A percentile compares a stretch with the other conserved stretches of the same genome.
These are phyloP conservation scores for Desmodus rotundus DNA, from an alignment of 2,113 vertebrate genomes.

Conservation along the genomic window DNA sequence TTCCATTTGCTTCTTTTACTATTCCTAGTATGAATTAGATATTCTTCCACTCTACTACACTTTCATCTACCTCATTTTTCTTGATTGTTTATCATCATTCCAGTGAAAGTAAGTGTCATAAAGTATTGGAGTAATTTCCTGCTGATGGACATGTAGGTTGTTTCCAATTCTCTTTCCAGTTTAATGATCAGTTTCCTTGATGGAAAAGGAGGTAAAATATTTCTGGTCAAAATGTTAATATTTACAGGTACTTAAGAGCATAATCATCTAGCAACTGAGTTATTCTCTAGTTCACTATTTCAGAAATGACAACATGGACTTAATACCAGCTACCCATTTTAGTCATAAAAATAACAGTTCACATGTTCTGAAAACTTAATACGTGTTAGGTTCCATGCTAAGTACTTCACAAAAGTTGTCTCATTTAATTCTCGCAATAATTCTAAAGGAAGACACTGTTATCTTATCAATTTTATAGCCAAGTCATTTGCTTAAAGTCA, in stretches of 20 bases:
- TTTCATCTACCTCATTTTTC: background rate
- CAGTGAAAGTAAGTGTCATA: background rate
- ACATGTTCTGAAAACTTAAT: background rate
- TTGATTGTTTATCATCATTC: background rate
- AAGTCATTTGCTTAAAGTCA: background rate
- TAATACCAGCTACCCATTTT: background rate
- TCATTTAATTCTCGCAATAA: background rate
- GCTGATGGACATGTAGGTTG: background rate
- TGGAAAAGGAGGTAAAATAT: background rate
- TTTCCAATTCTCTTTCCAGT: conserved; percentile 33
- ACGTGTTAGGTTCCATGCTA: background rate
- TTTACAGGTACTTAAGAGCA: background rate
- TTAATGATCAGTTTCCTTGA: conserved; percentile 3
- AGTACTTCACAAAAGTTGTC: background rate
- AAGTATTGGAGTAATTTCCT: conserved; percentile 12
- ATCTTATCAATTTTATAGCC: background rate
- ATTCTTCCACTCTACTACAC: background rate
- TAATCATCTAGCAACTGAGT: background rate
- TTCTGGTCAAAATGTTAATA: conserved; percentile 11
- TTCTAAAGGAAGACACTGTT: background rate
- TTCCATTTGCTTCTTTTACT: background rate
- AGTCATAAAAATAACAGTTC: background rate
- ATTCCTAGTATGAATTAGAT: background rate
- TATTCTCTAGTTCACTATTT: background rate
- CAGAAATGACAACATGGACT: background rate